A percentile compares a stretch with the other conserved stretches of the same genome.
Evolutionary conservation across 2,797 vertebrate species (phyloP).

Genomic region (Melopsittacus undulatus): DNA sequence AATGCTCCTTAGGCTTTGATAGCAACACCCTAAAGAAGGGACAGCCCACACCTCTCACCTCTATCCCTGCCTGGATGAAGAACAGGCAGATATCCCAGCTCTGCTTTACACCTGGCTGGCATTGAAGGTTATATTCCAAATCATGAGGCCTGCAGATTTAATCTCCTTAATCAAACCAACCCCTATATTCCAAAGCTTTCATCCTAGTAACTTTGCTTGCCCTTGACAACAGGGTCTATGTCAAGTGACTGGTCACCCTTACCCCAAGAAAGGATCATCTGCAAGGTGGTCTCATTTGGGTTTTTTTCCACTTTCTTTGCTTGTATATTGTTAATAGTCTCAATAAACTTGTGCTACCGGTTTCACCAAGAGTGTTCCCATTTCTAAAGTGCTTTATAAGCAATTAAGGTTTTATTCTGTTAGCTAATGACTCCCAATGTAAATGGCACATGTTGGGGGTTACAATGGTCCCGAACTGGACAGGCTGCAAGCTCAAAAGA

Average conservation of each 20-base stretch:
- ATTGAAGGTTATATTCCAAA: neutral
- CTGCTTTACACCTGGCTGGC: neutral
- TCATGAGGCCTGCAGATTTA: neutral
- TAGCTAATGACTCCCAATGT: neutral
- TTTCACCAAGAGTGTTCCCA: neutral
- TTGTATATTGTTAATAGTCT: neutral
- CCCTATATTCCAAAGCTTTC: neutral
- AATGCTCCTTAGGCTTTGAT: neutral
- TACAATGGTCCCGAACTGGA: neutral
- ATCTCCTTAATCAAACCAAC: neutral
- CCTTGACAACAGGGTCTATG: neutral
- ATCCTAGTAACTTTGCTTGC: neutral
- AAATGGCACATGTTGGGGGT: neutral
- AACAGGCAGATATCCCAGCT: neutral
- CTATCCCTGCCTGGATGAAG: neutral
- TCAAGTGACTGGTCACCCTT: neutral
- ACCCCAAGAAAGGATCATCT: neutral
- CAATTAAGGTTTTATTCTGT: neutral
- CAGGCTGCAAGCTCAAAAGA: neutral
- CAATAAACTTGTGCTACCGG: neutral
- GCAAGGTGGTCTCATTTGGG: rapidly evolving
- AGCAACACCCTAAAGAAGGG: neutral
- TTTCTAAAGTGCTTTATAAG: neutral
- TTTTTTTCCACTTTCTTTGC: neutral
- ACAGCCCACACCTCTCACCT: neutral